Conservation (phyloP, 2,888 invertebrate genomes). For the Nebria salina region DNA sequence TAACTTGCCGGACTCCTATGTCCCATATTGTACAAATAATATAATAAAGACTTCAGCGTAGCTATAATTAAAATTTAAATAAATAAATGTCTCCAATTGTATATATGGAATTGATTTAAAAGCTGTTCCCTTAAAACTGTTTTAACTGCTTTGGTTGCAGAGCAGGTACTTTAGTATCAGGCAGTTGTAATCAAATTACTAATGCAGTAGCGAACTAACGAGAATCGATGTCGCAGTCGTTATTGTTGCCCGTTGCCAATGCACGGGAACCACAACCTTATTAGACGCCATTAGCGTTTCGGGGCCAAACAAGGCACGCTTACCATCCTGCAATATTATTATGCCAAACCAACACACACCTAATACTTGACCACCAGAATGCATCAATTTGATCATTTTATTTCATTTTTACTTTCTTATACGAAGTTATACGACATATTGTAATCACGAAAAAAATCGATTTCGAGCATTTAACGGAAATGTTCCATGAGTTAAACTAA, state of each 20-base stretch:
- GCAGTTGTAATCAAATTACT: constrained; percentile 49
- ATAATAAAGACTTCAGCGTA: too few relatives aligned
- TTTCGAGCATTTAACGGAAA: too few relatives aligned
- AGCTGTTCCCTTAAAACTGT: neutral
- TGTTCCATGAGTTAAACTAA: too few relatives aligned
- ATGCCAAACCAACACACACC: neutral
- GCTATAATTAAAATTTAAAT: too few relatives aligned
- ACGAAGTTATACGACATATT: too few relatives aligned
- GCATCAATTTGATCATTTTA: too few relatives aligned
- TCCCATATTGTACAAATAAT: too few relatives aligned
- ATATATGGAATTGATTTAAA: neutral
- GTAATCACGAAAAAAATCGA: too few relatives aligned
- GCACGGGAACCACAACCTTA: constrained; percentile 34
- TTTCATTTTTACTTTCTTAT: too few relatives aligned
- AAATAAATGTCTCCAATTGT: too few relatives aligned
- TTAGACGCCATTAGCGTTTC: constrained; percentile 38
- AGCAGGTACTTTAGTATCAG: neutral
- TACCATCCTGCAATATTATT: neutral
- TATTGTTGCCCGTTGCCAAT: constrained; percentile 25
- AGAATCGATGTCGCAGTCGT: constrained; percentile 48
- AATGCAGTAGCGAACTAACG: constrained; percentile 49
- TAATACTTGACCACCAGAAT: neutral
- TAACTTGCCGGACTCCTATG: too few relatives aligned
- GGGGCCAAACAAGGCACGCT: neutral
- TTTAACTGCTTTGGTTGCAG: neutral